phyloP scores from a whole-genome alignment of 2,888 invertebrate genomes.

The Drosophila mercatorum region DNA sequence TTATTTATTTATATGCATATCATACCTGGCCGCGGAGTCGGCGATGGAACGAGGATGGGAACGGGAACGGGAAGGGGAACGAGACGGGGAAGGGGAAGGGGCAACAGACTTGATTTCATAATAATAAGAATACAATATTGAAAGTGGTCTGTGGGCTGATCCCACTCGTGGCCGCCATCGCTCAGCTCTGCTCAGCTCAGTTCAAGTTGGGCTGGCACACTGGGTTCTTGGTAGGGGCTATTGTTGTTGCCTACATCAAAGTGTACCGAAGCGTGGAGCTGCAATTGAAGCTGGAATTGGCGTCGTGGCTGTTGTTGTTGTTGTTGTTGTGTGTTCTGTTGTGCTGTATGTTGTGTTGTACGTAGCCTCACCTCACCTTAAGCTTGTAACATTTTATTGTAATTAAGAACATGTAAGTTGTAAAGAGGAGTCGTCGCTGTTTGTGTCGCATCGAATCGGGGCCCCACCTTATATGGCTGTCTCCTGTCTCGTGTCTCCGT shows the following conservation, averaged over 20 bases:
- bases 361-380: slow-evolving; percentile 72
- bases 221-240: slow-evolving; percentile 32
- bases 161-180: slow-evolving; percentile 50
- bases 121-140: slow-evolving; percentile 61
- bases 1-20: slow-evolving; percentile 79
- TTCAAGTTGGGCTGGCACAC: slow-evolving; percentile 2
- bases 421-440: slow-evolving; percentile 71
- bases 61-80: not conserved
- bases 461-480: slow-evolving; percentile 73
- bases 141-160: slow-evolving; percentile 54
- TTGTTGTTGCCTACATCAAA: slow-evolving; percentile 67
- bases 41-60: not conserved
- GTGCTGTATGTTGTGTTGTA: slow-evolving; percentile 37
- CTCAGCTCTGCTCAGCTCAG: slow-evolving; percentile 5
- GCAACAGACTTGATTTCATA: slow-evolving; percentile 66
- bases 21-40: slow-evolving; percentile 36
- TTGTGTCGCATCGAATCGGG: slow-evolving; percentile 26
- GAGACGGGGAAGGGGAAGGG: not conserved
- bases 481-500: slow-evolving; percentile 55
- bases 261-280: slow-evolving; percentile 66
- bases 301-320: slow-evolving; percentile 46
- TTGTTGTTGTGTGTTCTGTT: slow-evolving; percentile 36
- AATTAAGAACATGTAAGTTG: slow-evolving; percentile 78
- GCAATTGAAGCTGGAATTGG: slow-evolving; percentile 58
- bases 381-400: slow-evolving; percentile 74